Evolutionary conservation across 1,140 invertebrate genomes (phyloP).

Genomic region (Drosophila eugracilis): DNA sequence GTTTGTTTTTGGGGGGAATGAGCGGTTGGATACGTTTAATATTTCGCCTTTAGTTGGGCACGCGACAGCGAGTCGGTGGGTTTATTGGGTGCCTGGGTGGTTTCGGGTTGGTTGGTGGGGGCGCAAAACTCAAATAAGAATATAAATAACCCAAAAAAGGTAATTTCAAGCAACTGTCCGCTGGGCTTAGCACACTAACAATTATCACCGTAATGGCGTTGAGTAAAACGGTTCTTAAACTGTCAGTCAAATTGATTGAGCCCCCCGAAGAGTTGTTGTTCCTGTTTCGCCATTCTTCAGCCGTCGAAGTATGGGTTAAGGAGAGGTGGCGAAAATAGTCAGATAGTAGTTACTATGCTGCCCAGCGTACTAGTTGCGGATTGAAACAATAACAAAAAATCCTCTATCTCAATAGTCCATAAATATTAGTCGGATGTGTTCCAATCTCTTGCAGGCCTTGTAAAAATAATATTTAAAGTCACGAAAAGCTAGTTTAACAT

Average conservation of each 20-base stretch:
- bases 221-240: slow-evolving; percentile 63
- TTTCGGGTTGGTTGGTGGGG: slow-evolving; percentile 14
- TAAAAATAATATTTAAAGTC: too few relatives aligned
- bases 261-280: slow-evolving; percentile 40
- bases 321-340: slow-evolving; percentile 22
- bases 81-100: slow-evolving; percentile 5
- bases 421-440: too few relatives aligned
- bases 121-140: slow-evolving; percentile 62
- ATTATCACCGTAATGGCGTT: slow-evolving; percentile 46
- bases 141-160: slow-evolving; percentile 57
- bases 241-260: slow-evolving; percentile 75
- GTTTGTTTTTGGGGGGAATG: slow-evolving; percentile 31
- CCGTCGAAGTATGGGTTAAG: too few relatives aligned
- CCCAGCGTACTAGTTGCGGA: slow-evolving; percentile 19
- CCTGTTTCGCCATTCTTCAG: slow-evolving; percentile 5
- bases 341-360: slow-evolving; percentile 11
- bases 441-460: too few relatives aligned
- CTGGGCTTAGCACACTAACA: slow-evolving; percentile 55
- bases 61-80: slow-evolving; percentile 33
- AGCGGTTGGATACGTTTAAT: slow-evolving; percentile 54
- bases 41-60: slow-evolving; percentile 42
- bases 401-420: too few relatives aligned
- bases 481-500: too few relatives aligned
- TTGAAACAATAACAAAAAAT: too few relatives aligned
- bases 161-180: slow-evolving; percentile 68